Conservation (phyloP, 1,140 invertebrate species). For the Brachionus koreanus region DNA sequence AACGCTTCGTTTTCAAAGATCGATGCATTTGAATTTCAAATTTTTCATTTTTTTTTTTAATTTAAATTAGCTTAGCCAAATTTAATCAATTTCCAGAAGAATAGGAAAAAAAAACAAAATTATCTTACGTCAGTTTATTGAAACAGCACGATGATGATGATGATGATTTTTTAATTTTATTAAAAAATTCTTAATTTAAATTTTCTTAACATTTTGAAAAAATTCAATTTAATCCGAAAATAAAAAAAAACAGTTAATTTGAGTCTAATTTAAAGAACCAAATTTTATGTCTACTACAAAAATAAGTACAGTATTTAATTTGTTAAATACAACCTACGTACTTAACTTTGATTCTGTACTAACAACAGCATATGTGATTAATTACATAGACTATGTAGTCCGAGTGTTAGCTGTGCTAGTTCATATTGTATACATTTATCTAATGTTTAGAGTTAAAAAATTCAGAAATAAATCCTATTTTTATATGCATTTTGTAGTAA, state of each 20-base stretch:
- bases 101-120: no score
- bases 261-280: background rate
- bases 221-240: background rate
- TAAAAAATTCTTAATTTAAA: background rate
- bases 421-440: background rate
- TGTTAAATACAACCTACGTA: background rate
- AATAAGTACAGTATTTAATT: background rate
- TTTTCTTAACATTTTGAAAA: background rate
- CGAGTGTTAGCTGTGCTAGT: background rate
- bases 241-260: background rate
- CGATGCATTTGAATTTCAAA: background rate
- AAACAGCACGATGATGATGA: background rate
- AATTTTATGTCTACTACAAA: background rate
- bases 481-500: slow-evolving; percentile 35
- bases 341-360: background rate
- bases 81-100: background rate
- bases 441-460: slow-evolving; percentile 28
- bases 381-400: slow-evolving; percentile 19
- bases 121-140: background rate
- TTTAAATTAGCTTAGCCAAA: background rate
- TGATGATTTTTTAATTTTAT: background rate
- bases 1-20: background rate
- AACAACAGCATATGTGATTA: slow-evolving; percentile 7
- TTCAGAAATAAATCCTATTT: slow-evolving; percentile 9
- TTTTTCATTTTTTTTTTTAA: background rate